Base-by-base conservation (phyloP, 2,888 invertebrate genomes). In the Acleris emargana region DNA sequence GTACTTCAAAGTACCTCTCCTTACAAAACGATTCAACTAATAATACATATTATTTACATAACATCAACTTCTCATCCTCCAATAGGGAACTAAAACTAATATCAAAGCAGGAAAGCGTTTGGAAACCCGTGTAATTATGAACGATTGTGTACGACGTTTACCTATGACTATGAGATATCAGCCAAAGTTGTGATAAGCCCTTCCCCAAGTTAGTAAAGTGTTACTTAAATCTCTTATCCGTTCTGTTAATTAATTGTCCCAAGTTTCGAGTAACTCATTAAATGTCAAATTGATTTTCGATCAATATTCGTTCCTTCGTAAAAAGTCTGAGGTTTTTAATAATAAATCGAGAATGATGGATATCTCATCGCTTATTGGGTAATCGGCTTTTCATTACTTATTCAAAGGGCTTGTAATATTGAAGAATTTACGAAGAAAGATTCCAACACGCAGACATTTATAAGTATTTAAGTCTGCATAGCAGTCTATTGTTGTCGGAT, bases 41-140 rank as follows among this genome's bases (percentile, higher is more conserved):
- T 9, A 32, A 9, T 32, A 28, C 28, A 28, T 32, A 32, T 3
- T 32, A 32, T 32, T 32, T 32, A 32, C 9, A 3, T 32, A 9
- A 32, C 32, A 32, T 32, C 9, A 28, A 7, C 32, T 9, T 32
- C 32, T 32, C 7, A 32, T 9, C 32, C 32, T 32, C 32, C 32
- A 32, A 32, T 32, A 32, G 3, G 32, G 9, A 32, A 32, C 32
- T 32, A 32, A 32, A 32, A 9, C 32, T 32, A 55, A 43, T 42
- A 42, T 43, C 55, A 38, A 6, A 20, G n/a, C n/a, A 55, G 43
- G 43, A 25, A 16, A 43, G 25, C 43, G 55, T 45, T 45, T 7
- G 43, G 20, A 22, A 43, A 43, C 55, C 43, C 43, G 22, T 43
- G 16, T 55, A 43, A 55, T 55, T 54, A 54, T 54, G 54, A 54